These are phyloP conservation scores for Rynchops niger DNA, from an alignment of 2,113 vertebrate species.

Conservation along the genomic window DNA sequence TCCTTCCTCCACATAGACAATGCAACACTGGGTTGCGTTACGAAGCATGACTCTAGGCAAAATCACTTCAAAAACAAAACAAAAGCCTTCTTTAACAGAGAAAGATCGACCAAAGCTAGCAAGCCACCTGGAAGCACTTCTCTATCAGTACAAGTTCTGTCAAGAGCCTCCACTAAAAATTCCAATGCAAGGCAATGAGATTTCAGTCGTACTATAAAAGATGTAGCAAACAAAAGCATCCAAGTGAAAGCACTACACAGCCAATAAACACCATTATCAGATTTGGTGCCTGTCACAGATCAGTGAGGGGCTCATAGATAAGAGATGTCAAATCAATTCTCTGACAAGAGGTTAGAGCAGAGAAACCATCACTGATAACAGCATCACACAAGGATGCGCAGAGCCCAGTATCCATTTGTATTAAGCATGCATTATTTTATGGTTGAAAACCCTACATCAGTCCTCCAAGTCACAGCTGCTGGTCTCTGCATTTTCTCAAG, in stretches of 20 bases:
- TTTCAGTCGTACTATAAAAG: background rate
- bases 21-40: background rate
- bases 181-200: background rate
- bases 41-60: background rate
- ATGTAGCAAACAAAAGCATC: background rate
- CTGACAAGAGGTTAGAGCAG: background rate
- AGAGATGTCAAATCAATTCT: conserved; percentile 14
- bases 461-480: background rate
- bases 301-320: background rate
- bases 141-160: background rate
- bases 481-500: background rate
- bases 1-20: background rate
- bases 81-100: background rate
- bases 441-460: background rate
- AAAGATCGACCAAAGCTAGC: background rate
- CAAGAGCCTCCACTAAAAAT: background rate
- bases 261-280: background rate
- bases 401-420: background rate
- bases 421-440: background rate
- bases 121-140: background rate
- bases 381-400: background rate
- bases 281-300: background rate
- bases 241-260: background rate
- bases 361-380: background rate
- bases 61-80: background rate